Evolutionary conservation across 1,140 invertebrate species (phyloP).

Genomic region (Listronotus oregonensis): DNA sequence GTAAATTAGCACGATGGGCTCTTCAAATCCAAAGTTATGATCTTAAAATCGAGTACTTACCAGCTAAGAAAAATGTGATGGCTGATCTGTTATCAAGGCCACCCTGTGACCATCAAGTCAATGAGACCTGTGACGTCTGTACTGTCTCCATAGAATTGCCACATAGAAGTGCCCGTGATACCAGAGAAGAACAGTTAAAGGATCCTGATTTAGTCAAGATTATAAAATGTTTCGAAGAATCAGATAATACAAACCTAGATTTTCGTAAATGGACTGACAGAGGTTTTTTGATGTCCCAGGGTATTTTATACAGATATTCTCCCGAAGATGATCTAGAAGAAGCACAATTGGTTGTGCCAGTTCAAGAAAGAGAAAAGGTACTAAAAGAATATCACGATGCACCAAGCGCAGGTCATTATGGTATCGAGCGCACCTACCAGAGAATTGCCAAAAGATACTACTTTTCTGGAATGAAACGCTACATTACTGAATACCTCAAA

Average conservation of each 20-base stretch:
- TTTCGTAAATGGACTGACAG: constrained; percentile 23
- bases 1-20: constrained; percentile 57
- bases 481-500: constrained; percentile 28
- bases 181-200: constrained; percentile 24
- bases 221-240: constrained; percentile 8
- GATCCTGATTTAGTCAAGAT: constrained; percentile 23
- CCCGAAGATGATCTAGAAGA: constrained; percentile 34
- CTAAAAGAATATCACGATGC: constrained; percentile 41
- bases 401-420: constrained; percentile 46
- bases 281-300: constrained; percentile 43
- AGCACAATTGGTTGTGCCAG: constrained; percentile 39
- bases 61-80: constrained; percentile 28
- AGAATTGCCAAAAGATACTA: constrained; percentile 42
- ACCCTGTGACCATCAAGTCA: neutral
- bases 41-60: constrained; percentile 30
- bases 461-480: constrained; percentile 37
- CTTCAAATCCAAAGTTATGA: constrained; percentile 31
- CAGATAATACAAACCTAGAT: neutral
- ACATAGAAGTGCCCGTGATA: neutral
- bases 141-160: neutral
- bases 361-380: constrained; percentile 20
- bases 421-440: constrained; percentile 39
- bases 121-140: neutral
- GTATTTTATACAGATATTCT: constrained; percentile 45
- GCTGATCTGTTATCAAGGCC: constrained; percentile 34